Base-by-base conservation (phyloP, 2,888 invertebrate species). In the Pachymerium ferrugineum region DNA sequence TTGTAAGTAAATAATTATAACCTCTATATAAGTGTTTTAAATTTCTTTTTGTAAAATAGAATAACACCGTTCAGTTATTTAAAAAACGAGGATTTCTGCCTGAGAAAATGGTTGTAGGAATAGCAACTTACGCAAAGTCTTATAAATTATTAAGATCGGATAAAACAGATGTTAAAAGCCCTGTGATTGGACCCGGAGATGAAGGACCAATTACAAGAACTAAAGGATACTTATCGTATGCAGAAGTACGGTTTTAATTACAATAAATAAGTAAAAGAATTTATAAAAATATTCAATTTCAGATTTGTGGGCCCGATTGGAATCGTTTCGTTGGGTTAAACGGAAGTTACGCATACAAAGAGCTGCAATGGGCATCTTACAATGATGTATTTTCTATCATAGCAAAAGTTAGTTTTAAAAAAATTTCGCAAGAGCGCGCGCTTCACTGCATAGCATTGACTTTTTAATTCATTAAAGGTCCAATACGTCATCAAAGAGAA, bases 401-500 rank as follows among this genome's bases (percentile, higher is more conserved):
- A 22, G 72, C 70, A 22, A 77, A 77, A 47, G 74, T 73, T 73
- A 72, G 19, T 70, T 42, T 82, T 81, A 42, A n/a, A n/a, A n/a
- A n/a, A n/a, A n/a, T n/a, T n/a, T n/a, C n/a, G n/a, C n/a, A n/a
- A n/a, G n/a, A n/a, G n/a, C n/a, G n/a, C n/a, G n/a, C n/a, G n/a
- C n/a, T n/a, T n/a, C n/a, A n/a, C n/a, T n/a, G n/a, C n/a, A n/a
- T n/a, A n/a, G n/a, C n/a, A n/a, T n/a, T n/a, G n/a, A n/a, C n/a
- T n/a, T n/a, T n/a, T n/a, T n/a, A n/a, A n/a, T n/a, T n/a, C n/a
- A n/a, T n/a, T n/a, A n/a, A 79, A 86, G 85, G 83, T 88, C 0
- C 84, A 86, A 68, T 85, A 87, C 76, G 84, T 88, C 0, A 86
- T 87, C 74, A 83, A 84, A 10, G 80, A 87, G 33, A 86, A 86